Conservation (phyloP, 2,888 invertebrate genomes). For the Eurois occulta region DNA sequence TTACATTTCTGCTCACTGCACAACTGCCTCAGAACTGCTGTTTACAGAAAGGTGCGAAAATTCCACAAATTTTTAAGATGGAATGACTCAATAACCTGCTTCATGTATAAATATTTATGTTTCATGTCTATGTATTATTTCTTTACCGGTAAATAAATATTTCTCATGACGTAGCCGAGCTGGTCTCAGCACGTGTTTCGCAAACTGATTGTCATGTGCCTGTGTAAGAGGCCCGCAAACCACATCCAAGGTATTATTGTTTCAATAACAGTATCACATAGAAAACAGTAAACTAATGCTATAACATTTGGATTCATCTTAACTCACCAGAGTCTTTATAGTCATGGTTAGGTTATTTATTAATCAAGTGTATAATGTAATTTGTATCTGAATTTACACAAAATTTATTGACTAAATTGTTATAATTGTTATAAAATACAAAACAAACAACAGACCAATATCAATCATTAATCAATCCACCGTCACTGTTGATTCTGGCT, state of each 20-base stretch:
- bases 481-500: too few relatives aligned
- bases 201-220: conserved; percentile 35
- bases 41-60: background rate
- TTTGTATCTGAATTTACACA: background rate
- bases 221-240: conserved; percentile 29
- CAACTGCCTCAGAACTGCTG: too few relatives aligned
- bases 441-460: background rate
- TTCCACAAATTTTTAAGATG: background rate
- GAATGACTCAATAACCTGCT: conserved; percentile 7
- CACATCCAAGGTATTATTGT: conserved; percentile 34
- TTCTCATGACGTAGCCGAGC: conserved; percentile 9
- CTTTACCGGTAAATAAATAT: conserved; percentile 9
- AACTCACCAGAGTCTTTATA: background rate
- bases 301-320: background rate
- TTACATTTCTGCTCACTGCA: too few relatives aligned
- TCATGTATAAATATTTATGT: background rate
- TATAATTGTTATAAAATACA: background rate
- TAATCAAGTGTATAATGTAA: background rate
- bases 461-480: background rate
- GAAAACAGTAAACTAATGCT: conserved; percentile 11
- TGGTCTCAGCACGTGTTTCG: conserved; percentile 38
- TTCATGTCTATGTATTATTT: conserved; percentile 2
- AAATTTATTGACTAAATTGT: background rate
- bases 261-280: conserved; percentile 10
- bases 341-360: background rate